phyloP scores from a whole-genome alignment of 2,888 invertebrate species.

The Agonopterix alstromeriana region DNA sequence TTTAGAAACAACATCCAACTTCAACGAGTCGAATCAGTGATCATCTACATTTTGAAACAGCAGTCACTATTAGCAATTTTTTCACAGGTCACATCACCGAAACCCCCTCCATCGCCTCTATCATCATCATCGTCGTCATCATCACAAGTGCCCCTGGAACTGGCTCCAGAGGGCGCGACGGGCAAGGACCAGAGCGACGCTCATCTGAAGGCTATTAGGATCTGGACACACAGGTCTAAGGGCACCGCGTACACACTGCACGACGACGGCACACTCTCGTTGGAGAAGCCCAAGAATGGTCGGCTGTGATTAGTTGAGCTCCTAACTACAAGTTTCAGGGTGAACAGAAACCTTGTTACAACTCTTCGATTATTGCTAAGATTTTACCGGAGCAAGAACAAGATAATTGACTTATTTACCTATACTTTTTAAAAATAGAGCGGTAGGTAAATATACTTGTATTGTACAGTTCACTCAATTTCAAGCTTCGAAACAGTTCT shows the following conservation, averaged over 20 bases:
- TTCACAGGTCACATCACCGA: constrained; percentile 42
- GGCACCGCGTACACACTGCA: constrained; percentile 63
- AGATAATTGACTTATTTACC: no score
- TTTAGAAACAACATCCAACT: no score
- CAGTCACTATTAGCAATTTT: background rate
- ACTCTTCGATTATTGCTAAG: no score
- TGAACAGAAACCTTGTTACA: no score
- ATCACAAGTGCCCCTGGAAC: constrained; percentile 28
- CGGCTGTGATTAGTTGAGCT: background rate
- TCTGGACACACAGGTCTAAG: constrained; percentile 61
- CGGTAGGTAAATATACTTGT: no score
- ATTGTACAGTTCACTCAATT: no score
- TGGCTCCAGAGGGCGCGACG: constrained; percentile 41
- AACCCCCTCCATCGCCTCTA: constrained; percentile 8
- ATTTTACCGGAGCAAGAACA: no score
- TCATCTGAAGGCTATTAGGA: constrained; percentile 57
- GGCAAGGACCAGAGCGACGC: constrained; percentile 58
- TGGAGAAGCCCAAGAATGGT: constrained; percentile 29
- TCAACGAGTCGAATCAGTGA: no score
- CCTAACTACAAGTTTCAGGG: no score
- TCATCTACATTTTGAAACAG: no score
- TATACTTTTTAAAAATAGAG: no score
- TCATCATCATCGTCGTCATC: constrained; percentile 12
- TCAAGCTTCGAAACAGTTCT: no score
- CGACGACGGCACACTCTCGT: constrained; percentile 54